A percentile compares a stretch with the other conserved stretches of the same genome.
Evolutionary conservation across 2,797 vertebrate species (phyloP).

Genomic region (Hemibagrus guttatus): DNA sequence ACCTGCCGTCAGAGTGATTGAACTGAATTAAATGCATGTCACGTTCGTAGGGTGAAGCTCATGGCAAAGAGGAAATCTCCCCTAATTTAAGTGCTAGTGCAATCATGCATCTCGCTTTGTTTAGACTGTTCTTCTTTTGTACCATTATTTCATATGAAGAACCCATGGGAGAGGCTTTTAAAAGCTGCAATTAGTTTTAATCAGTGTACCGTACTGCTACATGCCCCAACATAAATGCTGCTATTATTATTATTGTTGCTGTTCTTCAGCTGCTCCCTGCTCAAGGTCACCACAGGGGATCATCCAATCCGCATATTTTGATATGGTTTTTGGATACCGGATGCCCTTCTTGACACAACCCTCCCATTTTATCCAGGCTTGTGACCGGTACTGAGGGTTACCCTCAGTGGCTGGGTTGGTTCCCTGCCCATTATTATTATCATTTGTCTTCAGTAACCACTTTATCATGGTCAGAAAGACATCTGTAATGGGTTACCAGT

Average conservation of each 20-base stretch:
- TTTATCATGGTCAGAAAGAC: neutral
- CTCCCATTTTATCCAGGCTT: no score
- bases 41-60: slow-evolving; percentile 2
- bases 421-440: neutral
- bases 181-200: neutral
- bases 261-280: no score
- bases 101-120: neutral
- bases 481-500: neutral
- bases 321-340: no score
- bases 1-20: slow-evolving; percentile 29
- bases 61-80: neutral
- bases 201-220: neutral
- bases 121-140: neutral
- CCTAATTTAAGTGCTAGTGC: neutral
- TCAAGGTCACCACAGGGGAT: no score
- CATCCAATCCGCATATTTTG: no score
- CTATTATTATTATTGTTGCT: neutral
- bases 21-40: slow-evolving; percentile 30
- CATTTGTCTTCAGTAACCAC: neutral
- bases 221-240: neutral
- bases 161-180: neutral
- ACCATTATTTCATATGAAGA: neutral
- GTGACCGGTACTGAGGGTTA: no score
- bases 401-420: no score
- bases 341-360: no score